A percentile compares a stretch with the other conserved stretches of the same genome.
phyloP scores from a whole-genome alignment of 2,113 vertebrate genomes.

The Spea bombifrons region DNA sequence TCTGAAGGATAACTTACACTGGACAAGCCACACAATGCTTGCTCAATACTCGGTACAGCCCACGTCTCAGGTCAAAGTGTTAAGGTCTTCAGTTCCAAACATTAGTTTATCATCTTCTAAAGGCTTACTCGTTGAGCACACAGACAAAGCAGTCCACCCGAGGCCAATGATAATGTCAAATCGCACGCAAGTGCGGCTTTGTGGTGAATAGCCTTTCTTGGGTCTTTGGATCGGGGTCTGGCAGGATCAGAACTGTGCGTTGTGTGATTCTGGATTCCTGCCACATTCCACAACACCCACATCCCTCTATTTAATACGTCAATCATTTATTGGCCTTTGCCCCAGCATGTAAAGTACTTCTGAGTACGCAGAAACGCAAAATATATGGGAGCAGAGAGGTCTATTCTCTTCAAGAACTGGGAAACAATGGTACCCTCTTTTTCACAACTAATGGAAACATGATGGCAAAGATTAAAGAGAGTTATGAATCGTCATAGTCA shows the following conservation, averaged over 20 bases:
- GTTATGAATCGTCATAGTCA: slow-evolving; percentile 40
- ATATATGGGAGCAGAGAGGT: slow-evolving; percentile 22
- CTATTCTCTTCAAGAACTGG: slow-evolving; percentile 31
- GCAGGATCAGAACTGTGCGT: slow-evolving; percentile 41
- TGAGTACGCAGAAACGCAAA: slow-evolving; percentile 54
- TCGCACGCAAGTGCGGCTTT: slow-evolving; percentile 43
- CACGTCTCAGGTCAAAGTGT: slow-evolving; percentile 20
- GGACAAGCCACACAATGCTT: neutral
- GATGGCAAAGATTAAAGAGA: slow-evolving; percentile 42
- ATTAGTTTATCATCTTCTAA: slow-evolving; percentile 20
- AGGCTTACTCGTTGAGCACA: neutral
- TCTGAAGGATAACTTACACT: neutral
- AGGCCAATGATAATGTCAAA: slow-evolving; percentile 47
- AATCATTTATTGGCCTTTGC: slow-evolving; percentile 59
- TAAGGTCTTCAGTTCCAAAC: neutral
- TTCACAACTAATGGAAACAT: slow-evolving; percentile 20
- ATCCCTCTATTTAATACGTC: slow-evolving; percentile 56
- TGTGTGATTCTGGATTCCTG: slow-evolving; percentile 56
- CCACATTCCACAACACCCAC: slow-evolving; percentile 66
- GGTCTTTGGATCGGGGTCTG: slow-evolving; percentile 20
- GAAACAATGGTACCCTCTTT: slow-evolving; percentile 39
- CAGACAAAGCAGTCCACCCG: slow-evolving; percentile 20
- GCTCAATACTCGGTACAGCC: slow-evolving; percentile 2
- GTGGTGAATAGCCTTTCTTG: slow-evolving; percentile 20
- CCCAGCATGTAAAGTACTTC: slow-evolving; percentile 48